Percentiles rank a stretch among this genome's conserved stretches.
Evolutionary conservation across 1,140 invertebrate species (phyloP).

Genomic region (Cryptotermes secundus): DNA sequence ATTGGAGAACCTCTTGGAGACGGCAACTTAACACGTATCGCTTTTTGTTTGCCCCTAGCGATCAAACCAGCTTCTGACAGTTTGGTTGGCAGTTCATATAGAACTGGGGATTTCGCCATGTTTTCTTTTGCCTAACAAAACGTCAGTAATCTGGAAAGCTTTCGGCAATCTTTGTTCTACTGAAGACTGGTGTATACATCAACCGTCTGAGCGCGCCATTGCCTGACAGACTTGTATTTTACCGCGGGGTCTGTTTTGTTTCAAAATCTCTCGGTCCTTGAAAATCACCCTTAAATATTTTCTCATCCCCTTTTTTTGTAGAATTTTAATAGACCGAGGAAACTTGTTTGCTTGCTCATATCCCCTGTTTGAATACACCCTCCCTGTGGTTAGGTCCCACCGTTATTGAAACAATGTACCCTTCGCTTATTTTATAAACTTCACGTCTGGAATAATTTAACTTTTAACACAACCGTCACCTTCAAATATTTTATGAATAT

Average conservation of each 20-base stretch:
- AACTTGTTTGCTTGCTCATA: neutral
- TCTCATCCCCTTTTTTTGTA: neutral
- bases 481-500: neutral
- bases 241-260: neutral
- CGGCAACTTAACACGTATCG: no score
- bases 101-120: neutral
- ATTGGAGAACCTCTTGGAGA: no score
- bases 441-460: neutral
- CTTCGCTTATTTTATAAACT: neutral
- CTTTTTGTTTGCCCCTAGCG: no score
- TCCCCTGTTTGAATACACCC: neutral
- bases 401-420: neutral
- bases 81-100: no score
- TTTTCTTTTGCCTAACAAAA: neutral
- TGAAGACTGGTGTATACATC: neutral
- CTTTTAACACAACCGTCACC: neutral
- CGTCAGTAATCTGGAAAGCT: neutral
- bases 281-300: conserved; percentile 7
- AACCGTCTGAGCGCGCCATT: neutral
- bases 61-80: no score
- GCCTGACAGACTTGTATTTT: neutral
- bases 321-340: neutral
- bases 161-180: neutral
- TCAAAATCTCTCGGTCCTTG: neutral
- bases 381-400: neutral